Base-by-base conservation (phyloP, 92 coral and sea anemone species). In the Phenganax subtilis region DNA sequence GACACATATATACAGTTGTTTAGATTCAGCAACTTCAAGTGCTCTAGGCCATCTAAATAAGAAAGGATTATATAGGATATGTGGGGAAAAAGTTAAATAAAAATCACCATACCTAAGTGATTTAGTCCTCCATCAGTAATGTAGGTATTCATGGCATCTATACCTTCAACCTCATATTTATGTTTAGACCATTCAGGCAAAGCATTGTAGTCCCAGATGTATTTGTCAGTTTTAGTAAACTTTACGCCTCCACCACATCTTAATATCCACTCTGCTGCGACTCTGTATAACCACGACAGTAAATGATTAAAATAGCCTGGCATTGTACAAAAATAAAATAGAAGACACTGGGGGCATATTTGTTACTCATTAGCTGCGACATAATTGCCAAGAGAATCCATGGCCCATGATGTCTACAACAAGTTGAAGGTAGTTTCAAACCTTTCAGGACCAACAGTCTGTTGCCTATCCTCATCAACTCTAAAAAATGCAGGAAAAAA, bases 181-280 rank as follows among this genome's bases (percentile, higher is more conserved):
- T 86, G 87, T 67, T 65, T 84, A 0, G 97, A 90, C n/a, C 97
- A 96, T 25, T 77, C 90, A 59, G 91, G 90, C 64, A 91, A 85
- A 9, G 96, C 87, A 71, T 93, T 91, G 55, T 93, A 93, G 78
- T 93, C 86, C 96, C 93, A 88, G 58, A 89, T 71, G 92, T 96
- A 93, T 55, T 84, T 82, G 51, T 89, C 87, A 59, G 77, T 57
- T 47, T 76, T 83, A 63, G 76, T 65, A 59, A 91, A 91, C 73
- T 93, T 93, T 20, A 91, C 92, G 7, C 96, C 96, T 17, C 97
- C 97, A 16, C 97, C 97, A 88, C 96, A 91, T 55, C 97, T 90
- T 66, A 93, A 85, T 57, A 93, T 87, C 97, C 97, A 93, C 44
- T 93, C 97, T 15, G 96, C 97, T 79, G 97, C 96, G 57, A 93